Base-by-base conservation (phyloP, 2,113 vertebrate species). In the Ivindomyrus marchei region DNA sequence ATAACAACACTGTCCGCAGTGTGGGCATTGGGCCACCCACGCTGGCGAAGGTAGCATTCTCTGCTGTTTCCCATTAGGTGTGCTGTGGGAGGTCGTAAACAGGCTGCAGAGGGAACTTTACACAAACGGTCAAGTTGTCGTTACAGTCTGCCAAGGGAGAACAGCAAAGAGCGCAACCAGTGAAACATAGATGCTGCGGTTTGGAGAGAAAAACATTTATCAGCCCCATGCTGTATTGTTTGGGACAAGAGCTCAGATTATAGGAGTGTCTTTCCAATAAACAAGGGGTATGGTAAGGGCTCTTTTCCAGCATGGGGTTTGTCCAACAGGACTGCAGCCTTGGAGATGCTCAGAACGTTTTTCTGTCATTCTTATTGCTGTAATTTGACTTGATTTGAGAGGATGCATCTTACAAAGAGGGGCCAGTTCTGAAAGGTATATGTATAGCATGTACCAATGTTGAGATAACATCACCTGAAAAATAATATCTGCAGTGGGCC, bases 51-150 rank as follows among this genome's bases (percentile, higher is more conserved):
- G 19, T 42, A 31, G 74, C 4, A 15, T n/a, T 84, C 47, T 62
- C 52, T 62, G 45, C 87, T 80, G 87, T 88, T 83, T 89, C 50
- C 36, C 80, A 80, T 85, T 89, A 56, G 77, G 52, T 56, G 49
- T 58, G 15, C 70, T 49, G 74, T 24, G 70, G 74, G 77, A 90
- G 90, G 87, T 85, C 24, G 15, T 90, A 56, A 85, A 88, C 45
- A 49, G 36, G 42, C 50, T 31, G 39, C 39, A 47, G 50, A 46
- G n/a, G 50, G 70, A 80, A 62, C 87, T 77, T 74, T 85, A 62
- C 50, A 88, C 87, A 88, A 88, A 84, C 8, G 50, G 80, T 89
- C 89, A 80, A 62, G 89, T 24, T 89, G 77, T 85, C 52, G 11
- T 83, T 53, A 56, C 15, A 50, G 21, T 77, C n/a, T 49, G 62